Evolutionary conservation across 2,113 vertebrate genomes (phyloP).

Genomic region (human (Homo sapiens)): DNA sequence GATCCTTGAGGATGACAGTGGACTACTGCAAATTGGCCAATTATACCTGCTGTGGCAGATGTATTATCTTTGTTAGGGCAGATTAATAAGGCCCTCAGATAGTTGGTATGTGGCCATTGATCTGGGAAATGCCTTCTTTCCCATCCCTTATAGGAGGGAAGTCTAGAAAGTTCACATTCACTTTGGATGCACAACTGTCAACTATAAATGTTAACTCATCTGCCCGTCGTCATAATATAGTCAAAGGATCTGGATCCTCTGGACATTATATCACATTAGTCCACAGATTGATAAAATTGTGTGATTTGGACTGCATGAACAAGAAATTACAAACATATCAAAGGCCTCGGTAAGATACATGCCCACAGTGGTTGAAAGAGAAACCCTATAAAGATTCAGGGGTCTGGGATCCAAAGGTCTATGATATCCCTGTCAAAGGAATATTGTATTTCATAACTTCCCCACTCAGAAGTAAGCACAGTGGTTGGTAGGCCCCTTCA

Average conservation of each 20-base stretch:
- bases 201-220: background rate
- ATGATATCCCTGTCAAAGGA: background rate
- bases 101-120: background rate
- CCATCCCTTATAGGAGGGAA: background rate
- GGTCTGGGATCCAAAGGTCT: background rate
- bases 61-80: background rate
- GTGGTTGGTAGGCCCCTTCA: background rate
- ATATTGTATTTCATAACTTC: background rate
- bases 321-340: background rate
- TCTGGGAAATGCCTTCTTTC: background rate
- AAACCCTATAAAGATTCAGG: background rate
- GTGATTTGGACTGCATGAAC: background rate
- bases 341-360: background rate
- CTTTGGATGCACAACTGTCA: background rate
- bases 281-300: background rate
- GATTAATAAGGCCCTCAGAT: background rate
- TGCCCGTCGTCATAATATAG: background rate
- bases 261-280: background rate
- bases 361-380: background rate
- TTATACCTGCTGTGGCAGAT: background rate
- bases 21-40: no score
- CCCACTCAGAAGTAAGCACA: background rate
- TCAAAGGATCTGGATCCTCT: background rate
- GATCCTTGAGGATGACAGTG: no score
- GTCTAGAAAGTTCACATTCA: background rate